A percentile compares a stretch with the other conserved stretches of the same genome.
Conservation (phyloP, 2,888 invertebrate genomes). For the Drosophila yooni region DNA sequence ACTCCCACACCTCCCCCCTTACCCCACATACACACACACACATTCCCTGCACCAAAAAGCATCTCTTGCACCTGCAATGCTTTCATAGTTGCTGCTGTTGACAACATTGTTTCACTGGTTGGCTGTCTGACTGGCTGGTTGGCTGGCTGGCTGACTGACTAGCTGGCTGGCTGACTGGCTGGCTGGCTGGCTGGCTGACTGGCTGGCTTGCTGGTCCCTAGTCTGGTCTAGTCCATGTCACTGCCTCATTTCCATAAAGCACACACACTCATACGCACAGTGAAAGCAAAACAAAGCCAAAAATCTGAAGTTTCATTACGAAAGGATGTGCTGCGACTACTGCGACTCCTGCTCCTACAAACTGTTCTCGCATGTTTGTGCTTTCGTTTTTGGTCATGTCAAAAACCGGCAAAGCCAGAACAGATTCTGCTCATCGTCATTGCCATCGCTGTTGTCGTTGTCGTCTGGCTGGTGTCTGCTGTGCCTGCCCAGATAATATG, state of each 20-base stretch:
- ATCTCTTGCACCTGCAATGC: conserved; percentile 26
- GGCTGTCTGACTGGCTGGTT: not conserved
- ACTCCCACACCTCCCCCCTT: not conserved
- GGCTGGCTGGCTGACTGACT: not conserved
- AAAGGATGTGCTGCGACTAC: conserved; percentile 47
- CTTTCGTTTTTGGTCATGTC: conserved; percentile 65
- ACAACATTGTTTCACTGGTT: conserved; percentile 73
- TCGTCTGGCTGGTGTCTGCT: conserved; percentile 64
- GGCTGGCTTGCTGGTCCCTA: conserved; percentile 19
- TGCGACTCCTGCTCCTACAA: conserved; percentile 13
- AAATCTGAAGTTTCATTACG: conserved; percentile 79
- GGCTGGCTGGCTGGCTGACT: not conserved
- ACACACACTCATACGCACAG: conserved; percentile 31
- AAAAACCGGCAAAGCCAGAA: conserved; percentile 69
- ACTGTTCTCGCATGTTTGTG: conserved; percentile 37
- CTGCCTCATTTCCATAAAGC: conserved; percentile 75
- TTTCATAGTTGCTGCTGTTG: conserved; percentile 65
- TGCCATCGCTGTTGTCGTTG: conserved; percentile 13
- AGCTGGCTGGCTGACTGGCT: not conserved
- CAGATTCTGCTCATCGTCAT: conserved; percentile 58
- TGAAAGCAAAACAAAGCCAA: conserved; percentile 59
- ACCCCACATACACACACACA: not conserved
- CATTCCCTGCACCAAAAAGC: not conserved
- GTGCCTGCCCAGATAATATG: conserved; percentile 75
- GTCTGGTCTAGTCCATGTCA: conserved; percentile 49